Evolutionary conservation across 2,888 invertebrate genomes (phyloP), one percentile per base, ranked within the genome.

Genomic region (Aphelenchoides bicaudatus): DNA sequence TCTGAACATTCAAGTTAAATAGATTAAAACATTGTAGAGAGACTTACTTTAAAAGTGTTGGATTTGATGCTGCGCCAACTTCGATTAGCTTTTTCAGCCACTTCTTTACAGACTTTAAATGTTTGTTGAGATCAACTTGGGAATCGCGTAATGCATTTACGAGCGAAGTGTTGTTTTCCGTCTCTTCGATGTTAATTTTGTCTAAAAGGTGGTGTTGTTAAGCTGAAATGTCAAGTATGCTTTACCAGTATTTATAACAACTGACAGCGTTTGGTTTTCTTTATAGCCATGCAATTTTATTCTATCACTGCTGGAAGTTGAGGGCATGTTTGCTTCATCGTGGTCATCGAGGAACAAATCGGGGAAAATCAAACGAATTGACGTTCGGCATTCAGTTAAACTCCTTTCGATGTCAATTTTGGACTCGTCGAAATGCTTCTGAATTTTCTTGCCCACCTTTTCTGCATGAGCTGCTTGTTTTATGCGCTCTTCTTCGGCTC

Each of bases 321-420:
- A n/a, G n/a, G n/a, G n/a, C n/a, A n/a, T n/a, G 19, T 51, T 29
- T 19, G 38, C 52, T n/a, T 10, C 1, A 13, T 60, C 59, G 1
- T 27, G n/a, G 13, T 52, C 29, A 27, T 56, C 51, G 25, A 29
- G 23, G 19, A 39, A 37, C 23, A 67, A 59, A 28, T 58, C 52
- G 0, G 67, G 67, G 25, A 68, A 63, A 5, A 67, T 21, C 10
- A 67, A 48, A 16, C 60, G 57, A 21, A 67, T 27, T 6, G 59
- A 53, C 30, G 37, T 56, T 16, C 49, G 50, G 4, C 53, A 56
- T 43, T 71, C 70, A 13, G 46, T 43, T n/a, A 70, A 21, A 54
- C 56, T 56, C 16, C 51, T 49, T 39, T 53, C 27, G 10, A 69
- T 67, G 27, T 71, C 68, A 0, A 51, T 30, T 4, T 39, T 34